These are phyloP conservation scores for Semaprochilodus insignis DNA, from an alignment of 2,797 vertebrate genomes.

Conservation along the genomic window DNA sequence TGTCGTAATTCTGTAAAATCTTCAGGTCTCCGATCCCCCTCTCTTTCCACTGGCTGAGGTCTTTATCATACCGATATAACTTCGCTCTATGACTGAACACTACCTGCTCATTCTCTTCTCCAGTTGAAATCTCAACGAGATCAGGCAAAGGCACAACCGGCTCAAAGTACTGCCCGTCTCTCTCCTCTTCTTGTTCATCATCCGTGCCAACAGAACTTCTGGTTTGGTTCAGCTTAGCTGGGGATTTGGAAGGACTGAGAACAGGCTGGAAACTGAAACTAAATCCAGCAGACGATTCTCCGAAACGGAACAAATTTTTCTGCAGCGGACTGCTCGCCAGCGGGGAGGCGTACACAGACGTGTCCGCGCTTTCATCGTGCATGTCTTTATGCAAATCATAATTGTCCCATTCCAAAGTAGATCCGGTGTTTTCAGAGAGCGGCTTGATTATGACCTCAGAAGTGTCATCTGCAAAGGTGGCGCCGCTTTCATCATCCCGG, in stretches of 20 bases:
- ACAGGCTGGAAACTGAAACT: slow-evolving; percentile 96
- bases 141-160: slow-evolving; percentile 96
- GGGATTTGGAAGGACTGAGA: slow-evolving; percentile 94
- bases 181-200: slow-evolving; percentile 95
- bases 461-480: slow-evolving; percentile 57
- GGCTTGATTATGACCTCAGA: slow-evolving; percentile 79
- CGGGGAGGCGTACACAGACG: slow-evolving; percentile 88
- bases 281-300: slow-evolving; percentile 92
- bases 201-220: slow-evolving; percentile 88
- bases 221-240: slow-evolving; percentile 91
- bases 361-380: slow-evolving; percentile 84
- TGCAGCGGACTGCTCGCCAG: slow-evolving; percentile 85
- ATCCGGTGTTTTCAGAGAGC: slow-evolving; percentile 82
- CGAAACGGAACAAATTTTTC: slow-evolving; percentile 95
- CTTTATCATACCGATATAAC: slow-evolving; percentile 95
- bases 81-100: slow-evolving; percentile 96
- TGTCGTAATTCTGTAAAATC: slow-evolving; percentile 90
- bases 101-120: slow-evolving; percentile 95
- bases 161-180: slow-evolving; percentile 95
- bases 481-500: slow-evolving; percentile 78
- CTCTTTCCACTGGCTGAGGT: slow-evolving; percentile 93
- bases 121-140: slow-evolving; percentile 91
- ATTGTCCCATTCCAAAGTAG: slow-evolving; percentile 93
- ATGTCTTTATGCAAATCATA: slow-evolving; percentile 89
- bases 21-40: slow-evolving; percentile 97